Evolutionary conservation across 2,797 vertebrate species (phyloP).

Genomic region (Ispidina picta): DNA sequence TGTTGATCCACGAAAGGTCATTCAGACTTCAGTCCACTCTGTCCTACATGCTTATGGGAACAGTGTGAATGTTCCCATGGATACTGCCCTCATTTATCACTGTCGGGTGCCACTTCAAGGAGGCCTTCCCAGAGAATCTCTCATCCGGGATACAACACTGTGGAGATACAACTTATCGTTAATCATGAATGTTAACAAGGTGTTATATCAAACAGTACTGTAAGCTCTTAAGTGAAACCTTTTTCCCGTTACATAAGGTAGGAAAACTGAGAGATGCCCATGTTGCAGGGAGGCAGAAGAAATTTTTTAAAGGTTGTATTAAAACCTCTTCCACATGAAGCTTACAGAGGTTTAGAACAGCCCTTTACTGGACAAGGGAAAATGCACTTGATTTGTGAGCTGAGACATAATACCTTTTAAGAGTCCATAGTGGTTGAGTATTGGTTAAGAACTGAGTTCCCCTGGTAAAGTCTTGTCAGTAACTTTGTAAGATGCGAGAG

Average conservation of each 20-base stretch:
- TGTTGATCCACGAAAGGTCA: conserved; percentile 58
- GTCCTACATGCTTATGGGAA: conserved; percentile 23
- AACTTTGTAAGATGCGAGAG: background rate
- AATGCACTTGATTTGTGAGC: background rate
- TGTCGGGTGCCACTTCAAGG: conserved; percentile 49
- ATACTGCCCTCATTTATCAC: conserved; percentile 57
- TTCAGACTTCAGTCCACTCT: conserved; percentile 72
- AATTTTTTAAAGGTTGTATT: background rate
- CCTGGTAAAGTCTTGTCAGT: background rate
- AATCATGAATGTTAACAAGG: conserved; percentile 61
- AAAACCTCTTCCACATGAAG: background rate
- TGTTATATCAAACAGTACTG: conserved; percentile 1
- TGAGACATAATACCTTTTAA: background rate
- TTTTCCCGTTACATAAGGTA: background rate
- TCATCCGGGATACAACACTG: conserved; percentile 58
- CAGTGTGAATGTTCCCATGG: conserved; percentile 10
- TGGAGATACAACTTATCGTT: conserved; percentile 56
- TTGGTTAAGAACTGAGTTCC: background rate
- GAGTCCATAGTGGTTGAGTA: background rate
- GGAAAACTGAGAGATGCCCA: background rate
- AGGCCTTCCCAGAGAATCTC: conserved; percentile 22
- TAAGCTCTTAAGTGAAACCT: background rate
- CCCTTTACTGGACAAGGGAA: background rate
- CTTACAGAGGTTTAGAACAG: background rate
- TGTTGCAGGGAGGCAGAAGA: background rate